Conservation (phyloP, 2,888 invertebrate species). For the Sinhomidia bicolor region DNA sequence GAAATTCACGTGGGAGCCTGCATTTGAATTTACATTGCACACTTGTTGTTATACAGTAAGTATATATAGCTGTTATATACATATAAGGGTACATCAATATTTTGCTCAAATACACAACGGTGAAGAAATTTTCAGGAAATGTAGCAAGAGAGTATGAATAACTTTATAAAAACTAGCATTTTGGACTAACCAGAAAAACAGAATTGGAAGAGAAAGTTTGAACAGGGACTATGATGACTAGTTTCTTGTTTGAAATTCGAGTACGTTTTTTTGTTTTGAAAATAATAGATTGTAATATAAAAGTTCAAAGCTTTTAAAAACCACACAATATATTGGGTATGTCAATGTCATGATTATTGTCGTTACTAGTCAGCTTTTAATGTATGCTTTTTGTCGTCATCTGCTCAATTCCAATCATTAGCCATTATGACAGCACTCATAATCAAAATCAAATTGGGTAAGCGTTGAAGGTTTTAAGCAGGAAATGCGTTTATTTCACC, state of each 20-base stretch:
- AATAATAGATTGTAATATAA: too few species aligned
- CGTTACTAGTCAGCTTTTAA: not conserved
- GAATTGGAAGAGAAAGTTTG: too few species aligned
- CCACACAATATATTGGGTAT: too few species aligned
- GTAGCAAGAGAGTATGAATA: constrained; percentile 44
- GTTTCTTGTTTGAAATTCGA: too few species aligned
- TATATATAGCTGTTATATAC: too few species aligned
- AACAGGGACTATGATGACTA: too few species aligned
- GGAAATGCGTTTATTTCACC: constrained; percentile 11
- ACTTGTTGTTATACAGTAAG: too few species aligned
- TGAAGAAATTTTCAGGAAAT: constrained; percentile 4
- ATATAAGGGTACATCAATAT: too few species aligned
- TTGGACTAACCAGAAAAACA: too few species aligned
- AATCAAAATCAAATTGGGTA: constrained; percentile 26
- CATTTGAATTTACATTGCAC: constrained; percentile 42
- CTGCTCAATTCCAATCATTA: constrained; percentile 1
- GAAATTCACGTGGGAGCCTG: constrained; percentile 36
- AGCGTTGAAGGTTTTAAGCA: not conserved
- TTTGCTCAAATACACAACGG: constrained; percentile 2
- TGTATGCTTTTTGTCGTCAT: not conserved
- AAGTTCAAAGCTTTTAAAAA: too few species aligned
- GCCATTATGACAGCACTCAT: constrained; percentile 25
- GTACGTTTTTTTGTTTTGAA: too few species aligned
- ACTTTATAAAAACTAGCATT: constrained; percentile 26
- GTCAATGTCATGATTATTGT: not conserved